phyloP scores from a whole-genome alignment of 2,888 invertebrate species.

The Drosophila nr. perissopoda region DNA sequence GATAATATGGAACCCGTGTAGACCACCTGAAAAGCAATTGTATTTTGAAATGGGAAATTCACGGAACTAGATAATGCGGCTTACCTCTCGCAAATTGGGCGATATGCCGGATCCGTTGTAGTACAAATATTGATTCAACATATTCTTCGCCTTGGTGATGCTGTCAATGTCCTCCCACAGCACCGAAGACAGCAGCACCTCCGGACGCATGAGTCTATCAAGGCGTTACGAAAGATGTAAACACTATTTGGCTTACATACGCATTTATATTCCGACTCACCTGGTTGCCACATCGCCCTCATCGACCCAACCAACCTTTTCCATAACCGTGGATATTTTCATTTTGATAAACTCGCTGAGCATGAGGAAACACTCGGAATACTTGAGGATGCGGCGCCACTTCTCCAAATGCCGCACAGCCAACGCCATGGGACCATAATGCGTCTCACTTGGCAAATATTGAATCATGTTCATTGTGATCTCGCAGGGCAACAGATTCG shows the following conservation, averaged over 20 bases:
- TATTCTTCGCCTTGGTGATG: constrained; percentile 83
- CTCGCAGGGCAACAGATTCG: constrained; percentile 84
- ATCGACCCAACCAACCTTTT: constrained; percentile 83
- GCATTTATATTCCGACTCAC: constrained; percentile 51
- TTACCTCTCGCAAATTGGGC: constrained; percentile 84
- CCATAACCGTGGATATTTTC: constrained; percentile 83
- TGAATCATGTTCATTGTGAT: constrained; percentile 85
- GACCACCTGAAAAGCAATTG: constrained; percentile 76
- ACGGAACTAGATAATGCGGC: not conserved
- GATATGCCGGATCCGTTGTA: constrained; percentile 82
- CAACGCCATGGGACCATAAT: constrained; percentile 84
- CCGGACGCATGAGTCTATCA: constrained; percentile 83
- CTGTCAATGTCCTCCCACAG: constrained; percentile 85
- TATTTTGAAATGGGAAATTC: fast-evolving
- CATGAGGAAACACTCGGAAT: constrained; percentile 85
- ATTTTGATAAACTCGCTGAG: constrained; percentile 85
- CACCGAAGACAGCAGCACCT: constrained; percentile 83
- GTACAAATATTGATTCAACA: constrained; percentile 83
- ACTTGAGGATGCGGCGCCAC: constrained; percentile 85
- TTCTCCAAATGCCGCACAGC: constrained; percentile 84
- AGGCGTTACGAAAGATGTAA: fast-evolving
- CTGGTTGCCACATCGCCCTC: constrained; percentile 83
- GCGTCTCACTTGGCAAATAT: constrained; percentile 84
- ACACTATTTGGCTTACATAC: not conserved
- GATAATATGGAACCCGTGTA: constrained; percentile 85